phyloP scores from a whole-genome alignment of 2,888 invertebrate genomes.

The Saturnia japonica region DNA sequence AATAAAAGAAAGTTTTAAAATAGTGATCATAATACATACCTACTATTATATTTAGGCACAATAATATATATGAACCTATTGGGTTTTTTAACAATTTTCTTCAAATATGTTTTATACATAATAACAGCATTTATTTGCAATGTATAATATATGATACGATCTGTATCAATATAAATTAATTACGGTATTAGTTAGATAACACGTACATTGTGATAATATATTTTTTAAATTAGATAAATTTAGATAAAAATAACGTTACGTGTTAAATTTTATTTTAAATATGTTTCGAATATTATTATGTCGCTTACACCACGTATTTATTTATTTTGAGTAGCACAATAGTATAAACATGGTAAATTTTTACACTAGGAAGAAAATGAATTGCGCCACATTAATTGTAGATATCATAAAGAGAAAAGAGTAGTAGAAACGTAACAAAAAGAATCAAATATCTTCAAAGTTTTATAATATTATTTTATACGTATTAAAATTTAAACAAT shows the following conservation, averaged over 20 bases:
- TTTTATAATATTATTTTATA: too few relatives aligned
- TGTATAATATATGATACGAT: conserved; percentile 11
- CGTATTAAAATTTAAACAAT: too few relatives aligned
- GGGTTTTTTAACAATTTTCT: neutral
- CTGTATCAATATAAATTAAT: conserved; percentile 15
- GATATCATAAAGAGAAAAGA: too few relatives aligned
- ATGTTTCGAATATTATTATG: neutral
- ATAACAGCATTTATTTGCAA: conserved; percentile 12
- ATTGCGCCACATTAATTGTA: too few relatives aligned
- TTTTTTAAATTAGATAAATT: conserved; percentile 13
- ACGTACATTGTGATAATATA: conserved; percentile 10
- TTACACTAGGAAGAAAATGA: too few relatives aligned
- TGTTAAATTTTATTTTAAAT: neutral
- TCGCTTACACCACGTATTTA: neutral
- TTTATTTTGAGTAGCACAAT: neutral
- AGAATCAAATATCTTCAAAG: too few relatives aligned
- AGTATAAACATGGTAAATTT: too few relatives aligned
- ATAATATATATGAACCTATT: neutral
- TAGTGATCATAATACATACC: too few relatives aligned
- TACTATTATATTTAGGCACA: neutral
- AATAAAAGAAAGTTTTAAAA: too few relatives aligned
- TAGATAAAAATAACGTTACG: conserved; percentile 1
- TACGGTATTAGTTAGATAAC: conserved; percentile 9
- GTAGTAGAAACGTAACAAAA: too few relatives aligned
- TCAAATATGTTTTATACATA: neutral